Evolutionary conservation across 1,140 invertebrate species (phyloP).

Genomic region (Planococcus citri): DNA sequence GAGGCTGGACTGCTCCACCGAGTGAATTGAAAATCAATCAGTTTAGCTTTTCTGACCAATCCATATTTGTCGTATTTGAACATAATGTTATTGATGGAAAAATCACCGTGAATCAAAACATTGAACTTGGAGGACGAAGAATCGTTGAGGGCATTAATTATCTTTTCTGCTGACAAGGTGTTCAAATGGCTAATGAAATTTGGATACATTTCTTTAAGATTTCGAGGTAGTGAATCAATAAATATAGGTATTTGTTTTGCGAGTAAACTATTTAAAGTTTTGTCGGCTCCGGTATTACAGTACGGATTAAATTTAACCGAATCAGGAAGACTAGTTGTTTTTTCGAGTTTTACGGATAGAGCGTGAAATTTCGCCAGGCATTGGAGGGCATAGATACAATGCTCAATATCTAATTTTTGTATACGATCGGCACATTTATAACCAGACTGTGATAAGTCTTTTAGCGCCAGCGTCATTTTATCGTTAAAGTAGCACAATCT

Average conservation of each 20-base stretch:
- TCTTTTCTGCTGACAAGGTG: too few species aligned
- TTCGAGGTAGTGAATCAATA: too few species aligned
- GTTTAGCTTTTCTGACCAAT: slow-evolving; percentile 41
- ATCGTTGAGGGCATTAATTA: too few species aligned
- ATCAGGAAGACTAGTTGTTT: too few species aligned
- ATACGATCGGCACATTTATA: background rate
- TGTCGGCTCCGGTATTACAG: too few species aligned
- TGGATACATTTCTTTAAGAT: too few species aligned
- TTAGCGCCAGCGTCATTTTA: background rate
- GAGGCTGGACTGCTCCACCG: background rate
- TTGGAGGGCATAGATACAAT: background rate
- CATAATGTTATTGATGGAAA: slow-evolving; percentile 62
- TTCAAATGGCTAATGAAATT: too few species aligned
- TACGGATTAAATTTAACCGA: too few species aligned
- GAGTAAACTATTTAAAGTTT: too few species aligned
- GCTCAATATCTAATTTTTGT: background rate
- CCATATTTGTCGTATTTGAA: slow-evolving; percentile 48
- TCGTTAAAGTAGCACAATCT: background rate
- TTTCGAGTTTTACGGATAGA: too few species aligned
- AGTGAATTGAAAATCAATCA: background rate
- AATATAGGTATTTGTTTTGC: too few species aligned
- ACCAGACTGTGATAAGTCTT: background rate
- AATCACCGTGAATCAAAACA: slow-evolving; percentile 58
- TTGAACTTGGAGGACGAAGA: too few species aligned
- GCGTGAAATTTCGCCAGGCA: background rate